Percentiles rank a stretch among this genome's conserved stretches.
Conservation (phyloP, 2,797 vertebrate species). For the Avahi laniger region DNA sequence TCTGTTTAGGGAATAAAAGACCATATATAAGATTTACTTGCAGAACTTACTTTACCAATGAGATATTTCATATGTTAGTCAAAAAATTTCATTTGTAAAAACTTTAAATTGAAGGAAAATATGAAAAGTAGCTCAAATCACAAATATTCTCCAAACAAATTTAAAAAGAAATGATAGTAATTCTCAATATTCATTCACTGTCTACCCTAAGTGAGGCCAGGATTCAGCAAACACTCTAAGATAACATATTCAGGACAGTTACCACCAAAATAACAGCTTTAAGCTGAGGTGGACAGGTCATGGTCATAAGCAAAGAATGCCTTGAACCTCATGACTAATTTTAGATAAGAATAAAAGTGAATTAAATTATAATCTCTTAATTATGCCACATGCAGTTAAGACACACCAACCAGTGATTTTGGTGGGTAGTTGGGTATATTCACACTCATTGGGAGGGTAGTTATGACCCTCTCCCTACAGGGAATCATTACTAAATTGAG, state of each 20-base stretch:
- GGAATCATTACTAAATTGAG: neutral
- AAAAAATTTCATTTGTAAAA: constrained; percentile 39
- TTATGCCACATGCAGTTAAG: neutral
- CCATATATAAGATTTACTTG: neutral
- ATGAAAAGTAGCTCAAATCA: constrained; percentile 50
- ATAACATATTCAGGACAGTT: neutral
- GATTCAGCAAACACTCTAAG: constrained; percentile 13
- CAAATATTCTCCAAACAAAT: constrained; percentile 38
- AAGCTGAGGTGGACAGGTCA: neutral
- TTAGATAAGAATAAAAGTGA: neutral
- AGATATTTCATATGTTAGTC: constrained; percentile 6
- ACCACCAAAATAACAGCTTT: neutral
- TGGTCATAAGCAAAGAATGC: neutral
- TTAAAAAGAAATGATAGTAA: constrained; percentile 46
- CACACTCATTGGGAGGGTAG: neutral
- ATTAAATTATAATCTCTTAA: neutral
- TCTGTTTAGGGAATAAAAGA: constrained; percentile 84
- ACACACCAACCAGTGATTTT: neutral
- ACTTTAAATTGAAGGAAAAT: constrained; percentile 37
- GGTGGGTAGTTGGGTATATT: neutral
- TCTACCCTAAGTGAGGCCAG: neutral
- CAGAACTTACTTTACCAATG: constrained; percentile 30
- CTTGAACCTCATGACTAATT: neutral
- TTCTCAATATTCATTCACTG: constrained; percentile 19
- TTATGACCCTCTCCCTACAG: neutral